Conservation (phyloP, 2,888 invertebrate species). For the Ditula angustiorana region DNA sequence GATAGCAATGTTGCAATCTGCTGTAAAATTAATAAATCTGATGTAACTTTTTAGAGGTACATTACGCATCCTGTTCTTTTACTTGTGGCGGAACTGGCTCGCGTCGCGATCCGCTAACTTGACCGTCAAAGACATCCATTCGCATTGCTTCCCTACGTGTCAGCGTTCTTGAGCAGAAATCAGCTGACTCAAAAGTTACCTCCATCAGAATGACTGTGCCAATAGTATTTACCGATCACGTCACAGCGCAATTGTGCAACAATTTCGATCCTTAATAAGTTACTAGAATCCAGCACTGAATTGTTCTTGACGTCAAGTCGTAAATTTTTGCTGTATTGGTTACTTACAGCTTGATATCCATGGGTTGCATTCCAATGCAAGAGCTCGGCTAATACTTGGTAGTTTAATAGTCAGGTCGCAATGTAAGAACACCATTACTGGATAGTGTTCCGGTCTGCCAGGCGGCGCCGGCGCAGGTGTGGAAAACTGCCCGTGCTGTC, state of each 20-base stretch:
- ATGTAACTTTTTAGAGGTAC: conserved; percentile 8
- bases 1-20: not conserved
- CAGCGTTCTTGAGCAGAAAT: not conserved
- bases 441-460: conserved; percentile 73
- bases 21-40: not conserved
- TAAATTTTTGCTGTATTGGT: not conserved
- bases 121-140: conserved; percentile 48
- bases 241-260: conserved; percentile 1
- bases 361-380: not conserved
- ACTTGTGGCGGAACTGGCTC: conserved; percentile 49
- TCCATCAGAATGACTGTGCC: conserved; percentile 19
- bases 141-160: not conserved
- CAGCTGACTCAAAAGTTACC: not conserved
- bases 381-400: not conserved
- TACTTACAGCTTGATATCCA: not conserved
- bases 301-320: not conserved
- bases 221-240: conserved; percentile 1
- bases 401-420: conserved; percentile 23
- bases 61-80: conserved; percentile 61
- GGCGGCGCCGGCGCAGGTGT: conserved; percentile 56
- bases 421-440: conserved; percentile 63
- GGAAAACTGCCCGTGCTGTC: conserved; percentile 52
- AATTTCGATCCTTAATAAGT: conserved; percentile 4
- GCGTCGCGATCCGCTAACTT: conserved; percentile 72
- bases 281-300: not conserved